Base-by-base conservation (phyloP, 2,113 vertebrate species). In the Nothoprocta pentlandii region DNA sequence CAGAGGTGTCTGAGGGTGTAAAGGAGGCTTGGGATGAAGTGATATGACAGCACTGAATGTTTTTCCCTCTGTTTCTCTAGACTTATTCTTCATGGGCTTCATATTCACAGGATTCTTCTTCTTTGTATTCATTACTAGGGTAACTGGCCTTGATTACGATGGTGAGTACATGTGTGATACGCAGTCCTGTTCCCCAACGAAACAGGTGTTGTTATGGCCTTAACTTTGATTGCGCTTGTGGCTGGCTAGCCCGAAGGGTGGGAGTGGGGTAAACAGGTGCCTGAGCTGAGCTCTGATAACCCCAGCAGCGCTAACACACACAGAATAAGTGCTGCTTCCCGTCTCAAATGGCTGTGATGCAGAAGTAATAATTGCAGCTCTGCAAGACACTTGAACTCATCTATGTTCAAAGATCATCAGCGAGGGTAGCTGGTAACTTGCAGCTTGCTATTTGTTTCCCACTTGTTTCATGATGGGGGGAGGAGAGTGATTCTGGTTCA, bases 41-140 rank as follows among this genome's bases (percentile, higher is more conserved):
- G n/a, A 14, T 36, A 16, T 12, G 44, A 22, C 42, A 63, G 32
- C 39, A 14, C 32, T 73, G 41, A 78, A 67, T 63, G 4, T 42
- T 63, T 53, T 58, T 36, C 67, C 12, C 84, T 51, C 17, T 76
- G 90, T 56, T 79, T 59, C 66, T 44, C 70, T 94, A 99, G 99
- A 98, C 95, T 96, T 99, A 73, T 98, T 99, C 93, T 99, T 98
- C 92, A 98, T 99, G 97, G 99, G 99, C 23, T 99, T 99, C 87
- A 97, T 98, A 88, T 98, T 99, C 1, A 6, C 93, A 6, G 98
- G 98, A 3, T 98, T 99, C 70, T 94, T 99, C 96, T 99, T 98
- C 97, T 99, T 99, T 19, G 93, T 99, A 39, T 89, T 98, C 62
- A 97, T 99, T 94, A 98, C 98, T 1, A 97, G 97, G 69, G 97